A percentile compares a stretch with the other conserved stretches of the same genome.
phyloP scores from a whole-genome alignment of 1,140 invertebrate species.

The Ganaspis sp. region DNA sequence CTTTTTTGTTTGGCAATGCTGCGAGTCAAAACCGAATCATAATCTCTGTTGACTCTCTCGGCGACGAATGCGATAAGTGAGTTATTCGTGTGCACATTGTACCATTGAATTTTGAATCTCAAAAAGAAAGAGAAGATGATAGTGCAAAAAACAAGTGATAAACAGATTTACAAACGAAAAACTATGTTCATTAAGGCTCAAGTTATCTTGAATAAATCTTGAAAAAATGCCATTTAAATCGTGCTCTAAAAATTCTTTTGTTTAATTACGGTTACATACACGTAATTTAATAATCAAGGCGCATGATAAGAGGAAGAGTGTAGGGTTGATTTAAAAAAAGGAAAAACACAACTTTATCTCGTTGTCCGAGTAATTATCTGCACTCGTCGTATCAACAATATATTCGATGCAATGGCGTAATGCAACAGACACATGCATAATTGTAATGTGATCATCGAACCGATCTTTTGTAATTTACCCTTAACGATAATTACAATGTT shows the following conservation, averaged over 20 bases:
- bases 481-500: neutral
- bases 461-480: neutral
- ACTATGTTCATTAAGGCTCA: too few species aligned
- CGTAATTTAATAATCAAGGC: neutral
- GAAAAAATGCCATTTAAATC: neutral
- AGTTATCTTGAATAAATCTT: neutral
- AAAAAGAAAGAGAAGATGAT: neutral
- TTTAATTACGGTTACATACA: neutral
- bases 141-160: neutral
- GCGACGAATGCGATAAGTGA: conserved; percentile 32
- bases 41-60: conserved; percentile 41
- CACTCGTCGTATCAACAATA: neutral
- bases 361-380: conserved; percentile 15
- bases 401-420: conserved; percentile 11
- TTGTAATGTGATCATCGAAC: neutral
- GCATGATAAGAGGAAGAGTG: neutral
- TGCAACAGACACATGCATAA: conserved; percentile 9
- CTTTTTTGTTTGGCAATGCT: conserved; percentile 38
- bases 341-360: neutral
- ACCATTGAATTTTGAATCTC: conserved; percentile 17
- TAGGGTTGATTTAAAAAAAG: neutral
- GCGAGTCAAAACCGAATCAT: conserved; percentile 39
- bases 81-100: conserved; percentile 19
- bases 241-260: neutral
- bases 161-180: neutral